A percentile compares a stretch with the other conserved stretches of the same genome.
These are phyloP conservation scores for Diachasmimorpha longicaudata DNA, from an alignment of 1,140 invertebrate species.

Conservation along the genomic window DNA sequence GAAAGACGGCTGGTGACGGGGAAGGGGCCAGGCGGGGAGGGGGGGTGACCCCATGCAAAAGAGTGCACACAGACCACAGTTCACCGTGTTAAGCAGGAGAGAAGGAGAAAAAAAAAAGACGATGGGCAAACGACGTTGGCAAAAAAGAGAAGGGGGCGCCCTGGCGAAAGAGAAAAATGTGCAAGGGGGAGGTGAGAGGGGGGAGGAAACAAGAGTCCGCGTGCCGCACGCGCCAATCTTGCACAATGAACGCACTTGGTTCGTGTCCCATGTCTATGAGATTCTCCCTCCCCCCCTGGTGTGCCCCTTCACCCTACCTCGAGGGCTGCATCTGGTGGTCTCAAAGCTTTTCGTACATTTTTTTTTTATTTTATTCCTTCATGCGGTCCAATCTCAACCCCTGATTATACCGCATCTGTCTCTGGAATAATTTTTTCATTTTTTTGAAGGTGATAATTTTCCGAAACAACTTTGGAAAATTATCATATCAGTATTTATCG, in stretches of 20 bases:
- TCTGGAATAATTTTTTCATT: constrained; percentile 5
- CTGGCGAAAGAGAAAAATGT: constrained; percentile 30
- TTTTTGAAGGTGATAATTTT: not conserved
- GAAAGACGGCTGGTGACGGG: no score
- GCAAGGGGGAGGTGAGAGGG: constrained; percentile 16
- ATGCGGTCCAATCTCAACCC: not conserved
- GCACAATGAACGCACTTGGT: constrained; percentile 56
- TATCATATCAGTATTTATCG: no score
- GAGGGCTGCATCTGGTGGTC: constrained; percentile 57
- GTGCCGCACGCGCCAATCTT: constrained; percentile 62
- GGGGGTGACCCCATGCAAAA: not conserved
- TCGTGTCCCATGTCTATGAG: constrained; percentile 47
- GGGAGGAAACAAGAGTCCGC: constrained; percentile 44
- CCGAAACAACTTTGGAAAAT: no score
- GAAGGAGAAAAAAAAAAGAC: constrained; percentile 30
- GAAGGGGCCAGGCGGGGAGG: no score
- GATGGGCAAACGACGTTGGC: constrained; percentile 8
- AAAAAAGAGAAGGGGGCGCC: constrained; percentile 31
- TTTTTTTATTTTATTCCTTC: constrained; percentile 4
- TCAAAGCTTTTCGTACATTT: constrained; percentile 44
- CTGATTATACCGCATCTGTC: constrained; percentile 14
- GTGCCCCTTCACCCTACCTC: constrained; percentile 33
- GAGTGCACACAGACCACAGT: not conserved
- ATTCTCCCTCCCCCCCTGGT: constrained; percentile 19
- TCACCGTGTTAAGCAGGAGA: constrained; percentile 9